These are phyloP conservation scores for Nomada fabriciana DNA, from an alignment of 2,888 invertebrate species.

Conservation along the genomic window DNA sequence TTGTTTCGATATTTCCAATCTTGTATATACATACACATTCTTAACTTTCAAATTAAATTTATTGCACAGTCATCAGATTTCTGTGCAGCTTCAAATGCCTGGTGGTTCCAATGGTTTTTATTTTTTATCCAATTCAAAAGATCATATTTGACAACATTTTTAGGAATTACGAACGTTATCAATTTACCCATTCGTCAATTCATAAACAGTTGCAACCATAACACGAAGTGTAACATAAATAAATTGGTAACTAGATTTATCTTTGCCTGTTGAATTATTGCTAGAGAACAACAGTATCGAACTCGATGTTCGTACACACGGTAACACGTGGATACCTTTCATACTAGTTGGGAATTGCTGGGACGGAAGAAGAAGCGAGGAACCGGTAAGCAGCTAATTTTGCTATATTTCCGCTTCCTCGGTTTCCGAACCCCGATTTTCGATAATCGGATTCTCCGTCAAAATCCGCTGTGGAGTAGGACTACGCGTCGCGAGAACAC, in stretches of 20 bases:
- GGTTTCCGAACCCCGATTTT: slow-evolving; percentile 65
- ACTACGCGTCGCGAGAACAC: slow-evolving; percentile 40
- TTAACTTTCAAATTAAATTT: too few relatives aligned
- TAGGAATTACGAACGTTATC: too few relatives aligned
- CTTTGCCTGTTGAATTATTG: not conserved
- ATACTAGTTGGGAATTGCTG: slow-evolving; percentile 30
- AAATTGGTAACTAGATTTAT: not conserved
- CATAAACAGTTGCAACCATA: too few relatives aligned
- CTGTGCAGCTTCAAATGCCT: too few relatives aligned
- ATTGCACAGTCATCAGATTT: too few relatives aligned
- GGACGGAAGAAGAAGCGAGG: slow-evolving; percentile 48
- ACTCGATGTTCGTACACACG: not conserved
- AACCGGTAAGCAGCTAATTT: slow-evolving; percentile 75
- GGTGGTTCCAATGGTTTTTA: too few relatives aligned
- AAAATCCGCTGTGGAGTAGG: slow-evolving; percentile 52
- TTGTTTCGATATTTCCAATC: too few relatives aligned
- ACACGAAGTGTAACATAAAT: not conserved
- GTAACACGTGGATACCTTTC: slow-evolving; percentile 13
- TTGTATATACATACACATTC: too few relatives aligned
- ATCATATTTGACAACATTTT: too few relatives aligned
- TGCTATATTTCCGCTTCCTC: slow-evolving; percentile 69
- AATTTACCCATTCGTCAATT: too few relatives aligned
- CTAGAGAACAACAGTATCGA: not conserved
- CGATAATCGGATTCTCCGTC: slow-evolving; percentile 76
- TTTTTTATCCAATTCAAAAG: too few relatives aligned